Evolutionary conservation across 1,140 invertebrate genomes (phyloP), one percentile per base, ranked within the genome.

Genomic region (Brachionus manjavacas): DNA sequence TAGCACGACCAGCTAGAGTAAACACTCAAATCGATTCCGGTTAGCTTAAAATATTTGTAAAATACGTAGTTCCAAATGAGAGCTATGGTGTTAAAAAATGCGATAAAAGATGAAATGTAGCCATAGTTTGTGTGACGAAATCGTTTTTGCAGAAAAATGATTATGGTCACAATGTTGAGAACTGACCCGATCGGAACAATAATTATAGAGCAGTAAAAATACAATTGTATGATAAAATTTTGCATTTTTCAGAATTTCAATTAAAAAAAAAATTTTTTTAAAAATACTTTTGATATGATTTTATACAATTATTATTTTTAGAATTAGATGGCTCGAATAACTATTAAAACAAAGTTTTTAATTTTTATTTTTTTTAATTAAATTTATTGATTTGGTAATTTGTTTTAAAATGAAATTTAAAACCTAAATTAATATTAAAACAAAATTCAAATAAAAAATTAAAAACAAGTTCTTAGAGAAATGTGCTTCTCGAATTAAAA

Each of bases 11-110:
- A 28, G 14, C 11, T 28, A 11, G 39, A 49, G 11, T 28, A 23
- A 35, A 49, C 4, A 28, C 72, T 76, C n/a, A 76, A 76, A 76
- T 76, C 72, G 31, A n/a, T 49, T 20, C 72, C 72, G n/a, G 49
- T 49, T 12, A 76, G 3, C 8, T 12, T 49, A 7, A 76, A 49
- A 46, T 76, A 76, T 25, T 76, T 76, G 72, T 76, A 76, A n/a
- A 76, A 49, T n/a, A 76, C 11, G 41, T 14, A 76, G 72, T 46
- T 49, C 72, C 72, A 76, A 6, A 76, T 49, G 11, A 76, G 23
- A 12, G 72, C 39, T 0, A 76, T 20, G n/a, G 72, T 76, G 49
- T 76, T 49, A 49, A 76, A 76, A 25, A 49, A 25, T 28, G 41
- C 72, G 4, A 76, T 20, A 23, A 76, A 2, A 9, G 43, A 43